Percentiles rank a stretch among this genome's conserved stretches.
These are phyloP conservation scores for Caranx ignobilis DNA, from an alignment of 2,113 vertebrate species.

Conservation along the genomic window DNA sequence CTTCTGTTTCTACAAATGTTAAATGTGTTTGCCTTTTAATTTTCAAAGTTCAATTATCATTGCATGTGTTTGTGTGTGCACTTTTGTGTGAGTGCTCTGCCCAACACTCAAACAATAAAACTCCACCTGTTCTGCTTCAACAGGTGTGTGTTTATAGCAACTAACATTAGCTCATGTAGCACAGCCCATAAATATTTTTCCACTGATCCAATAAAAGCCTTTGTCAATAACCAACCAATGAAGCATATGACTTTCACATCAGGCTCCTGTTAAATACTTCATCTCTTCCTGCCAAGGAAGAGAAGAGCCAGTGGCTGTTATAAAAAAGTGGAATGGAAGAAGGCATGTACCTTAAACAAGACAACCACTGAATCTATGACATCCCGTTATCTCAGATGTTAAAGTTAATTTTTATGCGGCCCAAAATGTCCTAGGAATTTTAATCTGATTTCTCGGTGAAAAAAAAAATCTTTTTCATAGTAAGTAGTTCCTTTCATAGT, in stretches of 20 bases:
- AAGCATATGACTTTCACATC: slow-evolving; percentile 17
- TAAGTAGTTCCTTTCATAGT: too few species aligned
- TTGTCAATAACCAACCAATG: slow-evolving; percentile 51
- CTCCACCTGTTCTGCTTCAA: slow-evolving; percentile 68
- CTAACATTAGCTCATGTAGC: slow-evolving; percentile 74
- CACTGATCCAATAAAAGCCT: slow-evolving; percentile 48
- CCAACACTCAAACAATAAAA: slow-evolving; percentile 54
- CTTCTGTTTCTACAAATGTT: background rate
- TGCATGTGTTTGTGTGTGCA: background rate
- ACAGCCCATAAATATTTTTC: slow-evolving; percentile 56
- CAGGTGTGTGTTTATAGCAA: slow-evolving; percentile 79
- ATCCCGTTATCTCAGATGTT: too few species aligned
- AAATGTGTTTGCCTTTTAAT: background rate
- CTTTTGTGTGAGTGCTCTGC: slow-evolving; percentile 11
- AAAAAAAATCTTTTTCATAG: background rate
- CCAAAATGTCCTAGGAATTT: background rate
- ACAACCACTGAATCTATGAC: background rate
- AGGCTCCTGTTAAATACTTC: slow-evolving; percentile 14
- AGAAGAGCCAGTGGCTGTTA: slow-evolving; percentile 6
- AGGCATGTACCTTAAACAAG: background rate
- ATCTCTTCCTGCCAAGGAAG: background rate
- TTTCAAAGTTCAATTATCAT: background rate
- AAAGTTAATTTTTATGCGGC: background rate
- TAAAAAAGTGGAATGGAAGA: background rate
- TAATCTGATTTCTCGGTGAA: background rate